Conservation (phyloP, 1,140 invertebrate genomes). For the Armadillidium nasatum region DNA sequence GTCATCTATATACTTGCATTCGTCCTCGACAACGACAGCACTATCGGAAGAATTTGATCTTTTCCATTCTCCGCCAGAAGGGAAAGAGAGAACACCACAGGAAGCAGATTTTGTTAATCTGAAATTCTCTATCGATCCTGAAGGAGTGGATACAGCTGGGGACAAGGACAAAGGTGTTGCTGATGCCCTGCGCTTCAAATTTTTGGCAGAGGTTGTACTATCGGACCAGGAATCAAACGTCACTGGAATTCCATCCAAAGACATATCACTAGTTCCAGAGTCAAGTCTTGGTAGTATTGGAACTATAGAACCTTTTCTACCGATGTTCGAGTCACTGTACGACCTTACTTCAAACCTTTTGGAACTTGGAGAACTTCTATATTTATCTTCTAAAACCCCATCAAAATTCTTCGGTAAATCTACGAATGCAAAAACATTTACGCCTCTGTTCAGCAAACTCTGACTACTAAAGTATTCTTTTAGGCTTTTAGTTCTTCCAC, state of each 20-base stretch:
- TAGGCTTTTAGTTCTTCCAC: background rate
- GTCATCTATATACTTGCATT: background rate
- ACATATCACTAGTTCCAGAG: constrained; percentile 1
- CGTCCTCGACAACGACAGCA: background rate
- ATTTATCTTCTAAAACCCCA: too few species aligned
- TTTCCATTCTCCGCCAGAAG: background rate
- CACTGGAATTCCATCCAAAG: background rate
- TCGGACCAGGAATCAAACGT: background rate
- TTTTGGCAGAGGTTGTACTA: background rate
- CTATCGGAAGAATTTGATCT: background rate
- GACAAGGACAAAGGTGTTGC: background rate
- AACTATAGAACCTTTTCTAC: background rate
- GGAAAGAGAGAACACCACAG: background rate
- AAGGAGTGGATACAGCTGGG: background rate
- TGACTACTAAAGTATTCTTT: background rate
- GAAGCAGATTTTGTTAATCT: background rate
- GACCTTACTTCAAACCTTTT: background rate
- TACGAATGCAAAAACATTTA: background rate
- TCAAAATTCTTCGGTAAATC: background rate
- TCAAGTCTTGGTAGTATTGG: background rate
- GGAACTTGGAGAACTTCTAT: background rate
- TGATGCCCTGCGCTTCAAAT: background rate
- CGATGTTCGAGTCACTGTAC: background rate
- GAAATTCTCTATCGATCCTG: background rate
- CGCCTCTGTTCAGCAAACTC: background rate